Conservation (phyloP, 2,888 invertebrate species). For the Nomada goodeniana region DNA sequence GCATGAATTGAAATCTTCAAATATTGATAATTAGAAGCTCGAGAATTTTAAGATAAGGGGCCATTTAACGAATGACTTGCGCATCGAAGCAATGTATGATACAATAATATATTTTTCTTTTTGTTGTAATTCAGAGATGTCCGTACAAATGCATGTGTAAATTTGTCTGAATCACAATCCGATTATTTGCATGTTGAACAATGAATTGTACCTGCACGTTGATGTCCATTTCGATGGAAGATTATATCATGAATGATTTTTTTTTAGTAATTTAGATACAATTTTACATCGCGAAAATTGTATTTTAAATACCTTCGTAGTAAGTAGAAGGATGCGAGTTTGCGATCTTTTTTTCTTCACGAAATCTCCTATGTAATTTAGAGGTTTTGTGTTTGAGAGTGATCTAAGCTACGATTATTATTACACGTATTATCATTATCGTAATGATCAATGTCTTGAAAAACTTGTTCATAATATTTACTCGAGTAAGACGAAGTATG, state of each 20-base stretch:
- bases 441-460: neutral
- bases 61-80: slow-evolving; percentile 12
- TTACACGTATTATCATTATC: slow-evolving; percentile 7
- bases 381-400: neutral
- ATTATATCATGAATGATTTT: neutral
- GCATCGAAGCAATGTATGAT: slow-evolving; percentile 17
- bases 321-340: neutral
- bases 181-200: slow-evolving; percentile 43
- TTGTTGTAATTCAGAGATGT: slow-evolving; percentile 1
- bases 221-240: slow-evolving; percentile 5
- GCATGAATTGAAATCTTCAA: neutral
- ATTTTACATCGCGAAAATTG: slow-evolving; percentile 13
- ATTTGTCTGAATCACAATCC: slow-evolving; percentile 19
- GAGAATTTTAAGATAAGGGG: neutral
- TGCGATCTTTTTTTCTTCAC: neutral
- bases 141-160: slow-evolving; percentile 36
- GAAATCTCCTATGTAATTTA: slow-evolving; percentile 7
- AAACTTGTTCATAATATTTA: neutral
- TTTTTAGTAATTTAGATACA: neutral
- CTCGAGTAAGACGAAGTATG: neutral
- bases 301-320: neutral
- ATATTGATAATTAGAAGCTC: neutral
- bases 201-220: slow-evolving; percentile 30
- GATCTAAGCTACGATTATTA: neutral
- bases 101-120: neutral